Evolutionary conservation across 23 tunicate genomes (phyloP), one percentile per base, ranked within the genome.

Genomic region (Trididemnum clinides): DNA sequence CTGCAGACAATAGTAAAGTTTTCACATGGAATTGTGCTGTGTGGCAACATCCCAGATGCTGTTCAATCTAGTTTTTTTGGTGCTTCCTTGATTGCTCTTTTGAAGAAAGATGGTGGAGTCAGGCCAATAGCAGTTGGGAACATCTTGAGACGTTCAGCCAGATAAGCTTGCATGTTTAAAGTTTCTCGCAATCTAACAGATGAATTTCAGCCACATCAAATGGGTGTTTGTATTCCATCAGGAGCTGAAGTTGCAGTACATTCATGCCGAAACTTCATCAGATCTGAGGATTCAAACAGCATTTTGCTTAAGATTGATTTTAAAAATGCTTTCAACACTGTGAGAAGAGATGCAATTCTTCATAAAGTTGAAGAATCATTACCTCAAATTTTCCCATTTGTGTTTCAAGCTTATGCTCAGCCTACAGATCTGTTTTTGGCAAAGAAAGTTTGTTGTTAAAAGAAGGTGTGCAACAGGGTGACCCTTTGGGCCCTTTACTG

Each of bases 401-500:
- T 59, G 20, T 59, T 19, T 59, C 66, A 12, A n/a, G n/a, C n/a
- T n/a, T n/a, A n/a, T n/a, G n/a, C n/a, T n/a, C n/a, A 25, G 27
- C 66, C 5, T 19, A 28, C 25, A 59, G 22, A 19, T 59, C 22
- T 25, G 20, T 59, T 28, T 59, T 59, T 59, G 66, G 66, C 22
- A 59, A 10, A 28, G 25, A 59, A 59, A n/a, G 20, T 59, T n/a
- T 59, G 66, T 59, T 59, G 21, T 59, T 28, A 25, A 59, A 59
- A 28, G 66, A 59, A n/a, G 66, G 66, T 59, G 66, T 59, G 66
- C 66, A 59, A n/a, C 66, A 59, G 22, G 66, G 66, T 10, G 66
- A 59, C 22, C 66, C 66, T 19, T 59, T 59, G n/a, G n/a, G n/a
- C n/a, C n/a, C n/a, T n/a, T n/a, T n/a, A 28, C 66, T 59, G 5